phyloP scores from a whole-genome alignment of 2,113 vertebrate species.

The Hipposideros armiger region DNA sequence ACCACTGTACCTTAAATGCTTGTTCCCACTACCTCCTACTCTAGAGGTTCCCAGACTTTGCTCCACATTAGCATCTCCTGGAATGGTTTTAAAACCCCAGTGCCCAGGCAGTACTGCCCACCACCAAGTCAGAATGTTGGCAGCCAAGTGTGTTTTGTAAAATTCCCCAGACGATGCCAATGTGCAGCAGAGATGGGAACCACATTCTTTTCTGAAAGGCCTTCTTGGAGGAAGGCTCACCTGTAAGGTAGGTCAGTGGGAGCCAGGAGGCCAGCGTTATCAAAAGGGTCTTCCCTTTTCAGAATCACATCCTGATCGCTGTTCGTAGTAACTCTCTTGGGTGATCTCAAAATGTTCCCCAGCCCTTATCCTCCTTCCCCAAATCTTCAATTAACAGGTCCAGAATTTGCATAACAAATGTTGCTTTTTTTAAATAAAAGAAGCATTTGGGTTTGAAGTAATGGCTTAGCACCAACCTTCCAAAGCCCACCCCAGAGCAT shows the following conservation, averaged over 20 bases:
- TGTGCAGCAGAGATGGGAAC: neutral
- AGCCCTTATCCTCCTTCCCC: neutral
- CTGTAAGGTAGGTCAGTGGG: neutral
- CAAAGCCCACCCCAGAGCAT: neutral
- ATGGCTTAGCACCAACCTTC: neutral
- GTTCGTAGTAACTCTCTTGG: no score
- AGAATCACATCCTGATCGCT: neutral
- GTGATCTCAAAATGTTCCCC: neutral
- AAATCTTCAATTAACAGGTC: neutral
- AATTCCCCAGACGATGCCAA: neutral
- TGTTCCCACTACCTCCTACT: neutral
- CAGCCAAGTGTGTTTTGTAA: neutral
- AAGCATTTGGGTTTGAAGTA: conserved; percentile 2
- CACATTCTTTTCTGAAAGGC: neutral
- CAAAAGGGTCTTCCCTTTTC: neutral
- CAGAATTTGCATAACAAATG: neutral
- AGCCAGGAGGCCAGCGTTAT: neutral
- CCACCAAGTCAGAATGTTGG: neutral
- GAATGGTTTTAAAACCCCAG: neutral
- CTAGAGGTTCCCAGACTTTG: neutral
- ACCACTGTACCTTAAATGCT: neutral
- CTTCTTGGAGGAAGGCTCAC: neutral
- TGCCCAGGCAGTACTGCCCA: no score
- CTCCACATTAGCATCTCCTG: neutral
- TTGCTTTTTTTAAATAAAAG: neutral